A percentile compares a stretch with the other conserved stretches of the same genome.
These are phyloP conservation scores for Orthosia incerta DNA, from an alignment of 2,888 invertebrate species.

Conservation along the genomic window DNA sequence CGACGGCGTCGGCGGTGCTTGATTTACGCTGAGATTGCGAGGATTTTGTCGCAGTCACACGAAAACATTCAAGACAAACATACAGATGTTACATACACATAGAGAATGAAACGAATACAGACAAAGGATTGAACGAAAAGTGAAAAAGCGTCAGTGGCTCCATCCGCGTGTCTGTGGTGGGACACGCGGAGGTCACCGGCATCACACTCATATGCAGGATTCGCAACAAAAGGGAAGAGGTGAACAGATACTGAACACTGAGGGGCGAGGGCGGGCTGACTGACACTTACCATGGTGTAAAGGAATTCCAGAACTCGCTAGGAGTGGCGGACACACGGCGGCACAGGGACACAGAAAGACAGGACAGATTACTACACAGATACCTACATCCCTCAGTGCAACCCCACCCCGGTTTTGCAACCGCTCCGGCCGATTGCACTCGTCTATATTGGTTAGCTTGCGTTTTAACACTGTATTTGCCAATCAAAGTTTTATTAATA, in stretches of 20 bases:
- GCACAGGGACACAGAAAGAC: slow-evolving; percentile 93
- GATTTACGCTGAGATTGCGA: slow-evolving; percentile 73
- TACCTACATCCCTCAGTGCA: slow-evolving; percentile 91
- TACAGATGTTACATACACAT: slow-evolving; percentile 92
- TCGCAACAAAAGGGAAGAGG: slow-evolving; percentile 91
- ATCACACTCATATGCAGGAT: slow-evolving; percentile 91
- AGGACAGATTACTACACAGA: slow-evolving; percentile 92
- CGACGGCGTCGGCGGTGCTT: slow-evolving; percentile 56
- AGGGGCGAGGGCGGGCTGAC: slow-evolving; percentile 92
- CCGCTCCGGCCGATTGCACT: slow-evolving; percentile 86
- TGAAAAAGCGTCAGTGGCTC: slow-evolving; percentile 88
- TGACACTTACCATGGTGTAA: slow-evolving; percentile 99
- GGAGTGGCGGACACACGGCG: slow-evolving; percentile 93
- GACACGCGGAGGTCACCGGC: slow-evolving; percentile 87
- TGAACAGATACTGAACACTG: slow-evolving; percentile 91
- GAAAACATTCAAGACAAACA: slow-evolving; percentile 90
- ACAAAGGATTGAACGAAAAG: slow-evolving; percentile 90
- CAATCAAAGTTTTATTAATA: slow-evolving; percentile 72
- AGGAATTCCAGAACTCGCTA: slow-evolving; percentile 99
- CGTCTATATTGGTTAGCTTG: slow-evolving; percentile 90
- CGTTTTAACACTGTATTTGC: slow-evolving; percentile 88
- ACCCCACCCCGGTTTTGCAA: slow-evolving; percentile 89
- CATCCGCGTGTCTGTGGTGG: slow-evolving; percentile 85
- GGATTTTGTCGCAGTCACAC: slow-evolving; percentile 87
- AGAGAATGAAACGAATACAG: slow-evolving; percentile 91